Conservation (phyloP, 2,113 vertebrate species). For the Ellobius talpinus region DNA sequence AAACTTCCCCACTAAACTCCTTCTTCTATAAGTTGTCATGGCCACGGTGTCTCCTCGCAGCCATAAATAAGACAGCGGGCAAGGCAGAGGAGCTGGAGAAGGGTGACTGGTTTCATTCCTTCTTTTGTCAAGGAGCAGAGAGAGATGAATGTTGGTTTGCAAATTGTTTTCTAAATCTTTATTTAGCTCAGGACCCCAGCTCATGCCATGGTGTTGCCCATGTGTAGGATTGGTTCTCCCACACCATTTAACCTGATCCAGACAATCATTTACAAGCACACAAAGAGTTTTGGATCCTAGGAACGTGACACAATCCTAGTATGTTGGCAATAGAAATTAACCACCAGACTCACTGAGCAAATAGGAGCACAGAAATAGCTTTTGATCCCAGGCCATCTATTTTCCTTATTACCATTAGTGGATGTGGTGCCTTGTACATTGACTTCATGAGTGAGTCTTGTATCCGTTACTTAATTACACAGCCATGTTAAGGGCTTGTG, state of each 20-base stretch:
- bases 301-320: background rate
- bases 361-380: background rate
- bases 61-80: background rate
- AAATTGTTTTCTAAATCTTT: background rate
- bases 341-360: background rate
- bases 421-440: background rate
- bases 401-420: background rate
- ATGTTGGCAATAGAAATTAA: background rate
- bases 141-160: background rate
- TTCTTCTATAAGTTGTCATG: background rate
- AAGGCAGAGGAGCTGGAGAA: background rate
- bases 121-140: background rate
- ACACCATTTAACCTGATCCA: background rate
- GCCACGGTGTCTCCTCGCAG: background rate
- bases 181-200: background rate
- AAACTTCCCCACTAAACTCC: background rate
- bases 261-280: background rate
- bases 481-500: background rate
- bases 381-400: background rate
- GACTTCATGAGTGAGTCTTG: background rate
- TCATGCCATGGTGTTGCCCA: background rate
- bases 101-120: background rate
- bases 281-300: too few relatives aligned
- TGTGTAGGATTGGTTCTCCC: background rate
- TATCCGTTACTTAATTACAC: slow-evolving; percentile 54